Evolutionary conservation across 2,113 vertebrate species (phyloP), one percentile per base, ranked within the genome.

Genomic region (Xenopus borealis): DNA sequence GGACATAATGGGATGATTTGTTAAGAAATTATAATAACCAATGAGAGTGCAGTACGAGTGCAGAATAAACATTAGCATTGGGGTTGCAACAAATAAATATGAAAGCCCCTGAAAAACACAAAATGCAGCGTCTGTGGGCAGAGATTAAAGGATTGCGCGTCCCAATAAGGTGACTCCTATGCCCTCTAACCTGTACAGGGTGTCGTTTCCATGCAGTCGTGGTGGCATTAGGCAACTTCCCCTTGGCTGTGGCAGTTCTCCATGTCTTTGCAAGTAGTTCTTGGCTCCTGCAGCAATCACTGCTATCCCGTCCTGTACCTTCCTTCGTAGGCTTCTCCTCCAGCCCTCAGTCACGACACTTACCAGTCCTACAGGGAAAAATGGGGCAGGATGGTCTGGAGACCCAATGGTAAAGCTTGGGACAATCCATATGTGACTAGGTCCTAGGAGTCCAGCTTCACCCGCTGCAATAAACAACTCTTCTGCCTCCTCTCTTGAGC

Each of bases 331-430:
- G 79, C 93, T 97, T 86, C 95, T 94, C 81, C 94, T 92, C 96
- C 96, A 98, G 71, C 95, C 94, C 86, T 98, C 95, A 0, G 95
- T 96, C 82, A 97, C 95, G 64, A 98, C 93, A 2, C 95, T 95
- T 86, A 99, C 95, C 64, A 98, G 85, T n/a, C 97, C 96, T 0
- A 98, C 87, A 0, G 97, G 97, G 86, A 99, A 98, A 81, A 89
- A 90, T 8, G 90, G 58, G 0, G 96, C 94, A 0, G 88, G 87
- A 12, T 86, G 72, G 75, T 98, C 96, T 10, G 94, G 95, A 86
- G 94, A 97, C 20, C 96, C 96, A 83, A 96, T 93, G 0, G 94
- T 89, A 81, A 98, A 83, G 81, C 93, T 97, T 79, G 97, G 94
- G 62, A 98, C 89, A 1, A 99, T 94, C 97, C 97, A 99, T 85